phyloP scores from a whole-genome alignment of 2,113 vertebrate genomes.

The Rhinolophus sinicus region DNA sequence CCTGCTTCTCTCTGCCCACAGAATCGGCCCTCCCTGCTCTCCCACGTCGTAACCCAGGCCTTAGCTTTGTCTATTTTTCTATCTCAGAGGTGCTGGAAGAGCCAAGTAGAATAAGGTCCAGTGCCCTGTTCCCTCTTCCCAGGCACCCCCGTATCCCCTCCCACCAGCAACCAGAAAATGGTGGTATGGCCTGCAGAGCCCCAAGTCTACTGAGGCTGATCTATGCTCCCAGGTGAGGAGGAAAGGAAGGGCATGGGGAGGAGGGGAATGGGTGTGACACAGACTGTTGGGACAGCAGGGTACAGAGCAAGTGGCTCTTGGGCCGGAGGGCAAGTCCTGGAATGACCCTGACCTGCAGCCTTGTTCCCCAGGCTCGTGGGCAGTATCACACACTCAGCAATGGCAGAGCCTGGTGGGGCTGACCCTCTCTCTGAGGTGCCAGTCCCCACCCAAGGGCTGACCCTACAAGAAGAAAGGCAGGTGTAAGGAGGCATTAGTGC shows the following conservation, averaged over 20 bases:
- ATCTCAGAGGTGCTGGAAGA: not conserved
- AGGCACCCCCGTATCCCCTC: fast-evolving
- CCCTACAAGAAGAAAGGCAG: not conserved
- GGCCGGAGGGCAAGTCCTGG: not conserved
- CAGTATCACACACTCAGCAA: not conserved
- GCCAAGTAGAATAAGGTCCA: not conserved
- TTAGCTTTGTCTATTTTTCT: not conserved
- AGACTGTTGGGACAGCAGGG: fast-evolving
- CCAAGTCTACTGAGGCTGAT: not conserved
- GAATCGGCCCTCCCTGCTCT: not conserved
- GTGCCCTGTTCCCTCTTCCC: not conserved
- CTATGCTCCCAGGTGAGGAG: not conserved
- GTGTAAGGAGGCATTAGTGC: not conserved
- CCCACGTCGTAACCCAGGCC: not conserved
- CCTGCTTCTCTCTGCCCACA: fast-evolving
- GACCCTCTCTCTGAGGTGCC: no score
- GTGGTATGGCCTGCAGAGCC: not conserved
- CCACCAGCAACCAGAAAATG: not conserved
- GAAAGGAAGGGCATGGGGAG: fast-evolving
- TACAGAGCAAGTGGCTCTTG: not conserved
- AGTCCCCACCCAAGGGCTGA: fast-evolving
- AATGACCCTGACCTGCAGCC: not conserved
- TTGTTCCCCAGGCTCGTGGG: not conserved
- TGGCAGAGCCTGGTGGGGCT: not conserved
- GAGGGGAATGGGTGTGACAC: no score